These are phyloP conservation scores for Melanocharis versteri DNA, from an alignment of 2,113 vertebrate species.

Conservation along the genomic window DNA sequence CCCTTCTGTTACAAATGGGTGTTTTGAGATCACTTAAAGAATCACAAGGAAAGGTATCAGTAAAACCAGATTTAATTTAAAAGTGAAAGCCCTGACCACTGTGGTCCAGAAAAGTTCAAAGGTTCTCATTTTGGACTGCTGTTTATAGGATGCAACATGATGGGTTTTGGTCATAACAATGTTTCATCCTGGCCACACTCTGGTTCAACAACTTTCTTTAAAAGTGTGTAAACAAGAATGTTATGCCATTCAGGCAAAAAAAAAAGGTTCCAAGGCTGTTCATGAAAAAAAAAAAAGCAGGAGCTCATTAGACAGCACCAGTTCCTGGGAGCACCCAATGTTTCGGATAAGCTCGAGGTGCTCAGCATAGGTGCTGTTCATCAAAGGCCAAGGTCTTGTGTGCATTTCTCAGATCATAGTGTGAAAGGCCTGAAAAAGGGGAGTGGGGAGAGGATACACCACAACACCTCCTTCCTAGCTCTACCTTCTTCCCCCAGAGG, in stretches of 20 bases:
- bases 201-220: not conserved
- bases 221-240: not conserved
- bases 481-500: not conserved
- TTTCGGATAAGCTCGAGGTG: not conserved
- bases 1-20: not conserved
- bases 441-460: not conserved
- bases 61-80: not conserved
- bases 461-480: not conserved
- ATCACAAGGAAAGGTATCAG: not conserved
- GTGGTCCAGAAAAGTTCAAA: not conserved
- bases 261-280: not conserved
- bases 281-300: not conserved
- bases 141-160: accelerated
- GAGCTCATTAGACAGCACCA: not conserved
- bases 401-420: not conserved
- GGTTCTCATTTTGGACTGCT: not conserved
- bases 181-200: not conserved
- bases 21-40: not conserved
- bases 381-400: not conserved
- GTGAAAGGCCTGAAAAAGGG: not conserved
- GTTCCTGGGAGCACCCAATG: not conserved
- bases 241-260: not conserved
- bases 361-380: not conserved
- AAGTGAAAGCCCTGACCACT: not conserved
- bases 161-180: not conserved